Percentiles rank a stretch among this genome's conserved stretches.
These are phyloP conservation scores for Tragelaphus scriptus DNA, from an alignment of 2,113 vertebrate genomes.

Conservation along the genomic window DNA sequence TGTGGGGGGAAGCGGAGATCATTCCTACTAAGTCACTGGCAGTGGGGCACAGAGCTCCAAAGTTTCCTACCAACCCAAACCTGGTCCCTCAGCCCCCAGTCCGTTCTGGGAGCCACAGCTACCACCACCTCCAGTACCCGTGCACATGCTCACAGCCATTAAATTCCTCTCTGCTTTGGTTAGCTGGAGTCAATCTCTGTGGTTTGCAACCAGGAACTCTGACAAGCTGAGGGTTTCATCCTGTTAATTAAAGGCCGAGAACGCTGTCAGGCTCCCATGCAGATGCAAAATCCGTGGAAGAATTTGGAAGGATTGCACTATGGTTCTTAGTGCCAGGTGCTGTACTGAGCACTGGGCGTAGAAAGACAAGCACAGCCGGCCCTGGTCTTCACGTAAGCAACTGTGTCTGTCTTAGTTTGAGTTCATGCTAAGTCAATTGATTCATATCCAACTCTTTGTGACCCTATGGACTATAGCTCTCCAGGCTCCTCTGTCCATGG, in stretches of 20 bases:
- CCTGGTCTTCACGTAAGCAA: background rate
- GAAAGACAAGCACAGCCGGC: background rate
- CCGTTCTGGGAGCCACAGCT: background rate
- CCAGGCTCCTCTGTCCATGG: background rate
- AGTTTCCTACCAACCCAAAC: background rate
- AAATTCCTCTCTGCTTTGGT: background rate
- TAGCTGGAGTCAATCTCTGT: background rate
- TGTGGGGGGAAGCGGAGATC: background rate
- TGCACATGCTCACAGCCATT: rapidly evolving
- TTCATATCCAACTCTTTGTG: background rate
- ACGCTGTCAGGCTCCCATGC: background rate
- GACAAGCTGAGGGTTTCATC: background rate
- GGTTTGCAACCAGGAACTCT: background rate
- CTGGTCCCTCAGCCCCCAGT: background rate
- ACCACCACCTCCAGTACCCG: background rate
- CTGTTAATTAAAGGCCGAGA: background rate
- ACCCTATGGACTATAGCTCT: background rate
- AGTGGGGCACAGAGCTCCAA: background rate
- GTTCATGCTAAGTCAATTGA: background rate
- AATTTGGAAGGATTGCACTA: background rate
- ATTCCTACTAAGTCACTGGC: background rate
- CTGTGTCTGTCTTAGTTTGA: background rate
- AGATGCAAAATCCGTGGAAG: background rate
- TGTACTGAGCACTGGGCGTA: background rate
- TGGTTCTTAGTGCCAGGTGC: background rate